These are phyloP conservation scores for Conus betulinus DNA, from an alignment of 1,140 invertebrate species.

Conservation along the genomic window DNA sequence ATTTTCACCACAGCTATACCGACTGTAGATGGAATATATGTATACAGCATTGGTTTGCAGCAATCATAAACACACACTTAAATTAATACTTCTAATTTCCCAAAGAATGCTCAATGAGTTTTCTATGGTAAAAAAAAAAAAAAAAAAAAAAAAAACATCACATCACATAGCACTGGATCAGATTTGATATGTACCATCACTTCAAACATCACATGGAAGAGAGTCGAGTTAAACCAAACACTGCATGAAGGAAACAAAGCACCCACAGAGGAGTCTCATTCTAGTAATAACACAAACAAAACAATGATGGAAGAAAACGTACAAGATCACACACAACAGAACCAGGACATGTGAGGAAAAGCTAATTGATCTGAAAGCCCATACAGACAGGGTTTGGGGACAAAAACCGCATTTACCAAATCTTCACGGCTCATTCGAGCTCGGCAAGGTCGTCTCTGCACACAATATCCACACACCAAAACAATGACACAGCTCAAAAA, in stretches of 20 bases:
- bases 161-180: too few species aligned
- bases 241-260: not conserved
- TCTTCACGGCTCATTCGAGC: constrained; percentile 35
- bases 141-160: too few species aligned
- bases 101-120: too few species aligned
- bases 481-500: not conserved
- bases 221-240: not conserved
- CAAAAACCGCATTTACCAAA: constrained; percentile 28
- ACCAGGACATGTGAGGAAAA: not conserved
- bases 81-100: too few species aligned
- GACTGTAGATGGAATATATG: too few species aligned
- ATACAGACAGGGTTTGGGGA: not conserved
- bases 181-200: not conserved
- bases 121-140: too few species aligned
- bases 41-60: too few species aligned
- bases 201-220: not conserved
- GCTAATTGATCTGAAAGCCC: not conserved
- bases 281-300: not conserved
- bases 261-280: not conserved
- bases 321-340: not conserved
- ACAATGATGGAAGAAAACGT: not conserved
- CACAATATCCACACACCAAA: constrained; percentile 16
- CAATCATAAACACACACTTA: too few species aligned
- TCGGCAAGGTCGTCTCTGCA: constrained; percentile 34
- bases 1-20: too few species aligned